Percentiles rank a stretch among this genome's conserved stretches.
Evolutionary conservation across 2,888 invertebrate genomes (phyloP).

Genomic region (Luffia ferchaultella): DNA sequence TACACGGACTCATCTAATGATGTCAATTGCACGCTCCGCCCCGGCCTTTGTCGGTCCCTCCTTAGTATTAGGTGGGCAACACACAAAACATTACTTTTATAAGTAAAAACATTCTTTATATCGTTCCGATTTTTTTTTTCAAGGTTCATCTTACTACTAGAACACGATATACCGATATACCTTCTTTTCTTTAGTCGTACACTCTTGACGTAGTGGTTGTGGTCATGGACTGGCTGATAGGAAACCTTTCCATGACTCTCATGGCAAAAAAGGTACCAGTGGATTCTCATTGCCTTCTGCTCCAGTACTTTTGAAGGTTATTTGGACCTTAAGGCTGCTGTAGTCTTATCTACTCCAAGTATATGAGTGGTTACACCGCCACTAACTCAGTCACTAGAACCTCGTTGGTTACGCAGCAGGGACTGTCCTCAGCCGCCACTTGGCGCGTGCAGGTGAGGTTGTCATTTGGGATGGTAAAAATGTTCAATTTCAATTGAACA

Average conservation of each 20-base stretch:
- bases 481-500: too few relatives aligned
- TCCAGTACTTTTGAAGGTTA: too few relatives aligned
- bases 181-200: background rate
- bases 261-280: background rate
- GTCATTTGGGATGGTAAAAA: too few relatives aligned
- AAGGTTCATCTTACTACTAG: background rate
- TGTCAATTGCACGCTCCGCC: conserved; percentile 8
- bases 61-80: background rate
- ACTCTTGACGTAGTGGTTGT: too few relatives aligned
- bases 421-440: too few relatives aligned
- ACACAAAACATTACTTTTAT: background rate
- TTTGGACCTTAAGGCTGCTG: background rate
- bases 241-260: background rate
- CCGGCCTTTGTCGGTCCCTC: background rate
- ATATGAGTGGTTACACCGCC: too few relatives aligned
- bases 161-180: background rate
- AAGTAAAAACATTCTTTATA: background rate
- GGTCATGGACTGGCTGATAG: background rate
- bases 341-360: too few relatives aligned
- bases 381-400: too few relatives aligned
- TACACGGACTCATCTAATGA: conserved; percentile 5
- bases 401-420: too few relatives aligned
- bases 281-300: too few relatives aligned
- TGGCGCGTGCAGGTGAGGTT: too few relatives aligned
- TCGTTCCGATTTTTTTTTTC: background rate